Evolutionary conservation across 2,888 invertebrate genomes (phyloP).

Genomic region (Dolomedes plantarius): DNA sequence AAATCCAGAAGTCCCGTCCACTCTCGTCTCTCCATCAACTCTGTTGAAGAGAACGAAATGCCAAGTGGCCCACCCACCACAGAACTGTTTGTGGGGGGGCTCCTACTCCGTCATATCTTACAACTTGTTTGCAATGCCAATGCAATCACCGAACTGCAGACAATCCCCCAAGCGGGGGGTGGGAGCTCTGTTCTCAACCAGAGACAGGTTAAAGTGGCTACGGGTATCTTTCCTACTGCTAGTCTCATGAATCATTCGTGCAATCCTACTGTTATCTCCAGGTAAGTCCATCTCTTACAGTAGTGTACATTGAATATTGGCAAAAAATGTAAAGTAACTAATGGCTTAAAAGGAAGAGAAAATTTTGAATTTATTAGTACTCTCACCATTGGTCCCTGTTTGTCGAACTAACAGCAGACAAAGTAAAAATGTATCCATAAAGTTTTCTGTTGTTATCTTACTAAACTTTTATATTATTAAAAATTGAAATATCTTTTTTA

Average conservation of each 20-base stretch:
- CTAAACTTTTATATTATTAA: too few relatives aligned
- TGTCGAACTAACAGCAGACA: too few relatives aligned
- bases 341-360: too few relatives aligned
- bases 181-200: slow-evolving; percentile 57
- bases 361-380: too few relatives aligned
- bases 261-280: slow-evolving; percentile 86
- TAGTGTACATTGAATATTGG: too few relatives aligned
- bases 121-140: slow-evolving; percentile 90
- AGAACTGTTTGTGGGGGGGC: slow-evolving; percentile 80
- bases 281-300: too few relatives aligned
- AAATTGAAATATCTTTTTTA: too few relatives aligned
- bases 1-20: slow-evolving; percentile 68
- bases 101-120: slow-evolving; percentile 85
- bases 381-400: too few relatives aligned
- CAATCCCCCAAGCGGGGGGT: slow-evolving; percentile 37
- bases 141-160: slow-evolving; percentile 80
- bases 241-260: slow-evolving; percentile 97
- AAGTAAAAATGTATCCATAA: too few relatives aligned
- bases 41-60: slow-evolving; percentile 46
- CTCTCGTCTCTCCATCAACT: slow-evolving; percentile 50
- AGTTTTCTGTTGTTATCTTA: too few relatives aligned
- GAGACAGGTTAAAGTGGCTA: slow-evolving; percentile 81
- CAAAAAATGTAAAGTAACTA: too few relatives aligned
- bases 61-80: slow-evolving; percentile 31
- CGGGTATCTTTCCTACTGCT: slow-evolving; percentile 89